Base-by-base conservation (phyloP, 2,888 invertebrate genomes). In the Yponomeuta evonymella region DNA sequence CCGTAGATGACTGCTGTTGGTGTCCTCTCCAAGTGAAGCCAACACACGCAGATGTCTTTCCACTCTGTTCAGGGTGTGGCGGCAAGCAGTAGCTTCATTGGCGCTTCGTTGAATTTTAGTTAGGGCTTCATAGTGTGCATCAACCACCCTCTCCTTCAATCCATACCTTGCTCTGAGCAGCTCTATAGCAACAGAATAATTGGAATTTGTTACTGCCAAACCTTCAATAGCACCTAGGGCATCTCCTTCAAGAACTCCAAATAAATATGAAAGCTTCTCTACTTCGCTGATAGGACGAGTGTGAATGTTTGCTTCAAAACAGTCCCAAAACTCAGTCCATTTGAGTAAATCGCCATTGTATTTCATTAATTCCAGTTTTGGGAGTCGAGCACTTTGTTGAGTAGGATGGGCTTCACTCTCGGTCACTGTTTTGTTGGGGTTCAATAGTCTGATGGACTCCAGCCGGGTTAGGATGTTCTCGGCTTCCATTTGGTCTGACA, bases 41-140 rank as follows among this genome's bases (percentile, higher is more conserved):
- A 71, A 30, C 15, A 71, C 71, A 3, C 71, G 12, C 15, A 71
- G 36, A 66, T 71, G 71, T 33, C 58, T 70, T 64, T 71, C 71
- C 15, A 71, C 51, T 15, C 48, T 12, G 48, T 71, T 67, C 2
- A 70, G 30, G 8, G 33, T 71, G 9, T 23, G 23, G 6, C 70
- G 5, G n/a, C 70, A 70, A 15, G 62, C 62, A 15, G 15, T n/a
- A 9, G 64, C 15, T 12, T 4, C 12, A 15, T 62, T 10, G 65
- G 10, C 29, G 9, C 23, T 11, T 30, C 66, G n/a, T 12, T 10
- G n/a, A 5, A 66, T 9, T 12, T 66, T 6, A 33, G 2, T 33
- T 30, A 66, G 10, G 12, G 66, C 66, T 9, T 30, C 36, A 66
- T 66, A 66, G 29, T 66, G 36, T 1, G 33, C 36, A 36, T 66